These are phyloP conservation scores for Penaeus indicus DNA, from an alignment of 1,140 invertebrate species.

Conservation along the genomic window DNA sequence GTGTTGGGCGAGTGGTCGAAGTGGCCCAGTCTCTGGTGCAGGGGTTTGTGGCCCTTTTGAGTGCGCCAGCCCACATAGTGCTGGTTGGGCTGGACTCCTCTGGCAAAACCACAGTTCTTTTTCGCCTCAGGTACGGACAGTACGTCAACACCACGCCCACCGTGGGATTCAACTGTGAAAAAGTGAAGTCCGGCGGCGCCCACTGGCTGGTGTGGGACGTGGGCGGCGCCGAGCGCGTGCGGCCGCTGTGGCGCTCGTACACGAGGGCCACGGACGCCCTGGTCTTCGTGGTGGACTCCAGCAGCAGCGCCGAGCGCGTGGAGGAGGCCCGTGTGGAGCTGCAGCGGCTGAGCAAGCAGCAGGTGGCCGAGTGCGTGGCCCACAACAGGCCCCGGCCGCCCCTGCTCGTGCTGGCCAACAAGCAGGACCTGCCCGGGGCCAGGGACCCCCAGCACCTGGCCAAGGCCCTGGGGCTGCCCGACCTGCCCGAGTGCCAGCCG, in stretches of 20 bases:
- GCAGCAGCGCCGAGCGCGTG: conserved; percentile 90
- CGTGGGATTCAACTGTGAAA: conserved; percentile 98
- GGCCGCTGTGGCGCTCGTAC: conserved; percentile 93
- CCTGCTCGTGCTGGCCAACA: conserved; percentile 91
- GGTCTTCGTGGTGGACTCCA: conserved; percentile 92
- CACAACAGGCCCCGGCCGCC: conserved; percentile 75
- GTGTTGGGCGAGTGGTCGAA: conserved; percentile 33
- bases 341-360: conserved; percentile 82
- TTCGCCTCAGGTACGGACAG: conserved; percentile 96
- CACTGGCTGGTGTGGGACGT: conserved; percentile 94
- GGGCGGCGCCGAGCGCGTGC: conserved; percentile 92
- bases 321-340: conserved; percentile 96
- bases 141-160: conserved; percentile 97
- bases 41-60: conserved; percentile 40
- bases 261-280: conserved; percentile 93
- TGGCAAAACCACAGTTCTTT: conserved; percentile 96
- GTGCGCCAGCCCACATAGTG: conserved; percentile 80
- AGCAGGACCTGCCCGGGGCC: conserved; percentile 91
- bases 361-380: conserved; percentile 85
- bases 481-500: conserved; percentile 78
- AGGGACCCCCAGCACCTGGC: conserved; percentile 88
- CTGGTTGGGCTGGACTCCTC: conserved; percentile 97
- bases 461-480: conserved; percentile 87
- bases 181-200: conserved; percentile 83
- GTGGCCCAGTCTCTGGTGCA: conserved; percentile 37